Percentiles rank a stretch among this genome's conserved stretches.
These are phyloP conservation scores for Laticauda colubrina DNA, from an alignment of 2,113 vertebrate genomes.

Conservation along the genomic window DNA sequence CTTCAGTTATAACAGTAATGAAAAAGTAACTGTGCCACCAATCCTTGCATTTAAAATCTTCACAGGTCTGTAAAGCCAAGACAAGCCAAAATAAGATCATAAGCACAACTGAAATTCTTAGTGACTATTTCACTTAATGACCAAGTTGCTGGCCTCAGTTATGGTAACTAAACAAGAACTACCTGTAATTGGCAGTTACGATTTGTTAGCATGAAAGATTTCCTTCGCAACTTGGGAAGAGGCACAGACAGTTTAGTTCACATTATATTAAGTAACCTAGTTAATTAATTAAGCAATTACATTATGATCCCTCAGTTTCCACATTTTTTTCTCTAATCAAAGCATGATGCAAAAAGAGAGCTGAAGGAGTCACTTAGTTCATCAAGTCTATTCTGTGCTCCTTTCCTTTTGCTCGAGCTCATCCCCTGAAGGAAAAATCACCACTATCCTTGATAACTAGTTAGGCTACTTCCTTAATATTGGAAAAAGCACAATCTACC, in stretches of 20 bases:
- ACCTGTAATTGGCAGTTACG: background rate
- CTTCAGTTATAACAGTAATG: background rate
- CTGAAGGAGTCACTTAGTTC: background rate
- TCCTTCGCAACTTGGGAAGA: background rate
- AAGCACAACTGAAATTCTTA: background rate
- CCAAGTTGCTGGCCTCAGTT: background rate
- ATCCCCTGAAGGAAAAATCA: background rate
- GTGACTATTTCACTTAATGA: background rate
- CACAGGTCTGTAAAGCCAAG: background rate
- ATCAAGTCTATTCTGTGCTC: background rate
- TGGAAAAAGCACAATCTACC: background rate
- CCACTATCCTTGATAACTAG: background rate
- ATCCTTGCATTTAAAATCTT: too few species aligned
- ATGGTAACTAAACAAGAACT: background rate
- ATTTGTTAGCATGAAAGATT: background rate
- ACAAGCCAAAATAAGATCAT: background rate
- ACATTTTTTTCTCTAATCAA: background rate
- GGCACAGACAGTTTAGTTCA: background rate
- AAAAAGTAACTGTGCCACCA: background rate
- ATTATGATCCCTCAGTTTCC: background rate
- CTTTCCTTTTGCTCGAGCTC: background rate
- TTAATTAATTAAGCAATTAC: background rate
- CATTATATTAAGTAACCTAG: background rate
- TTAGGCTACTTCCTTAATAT: background rate
- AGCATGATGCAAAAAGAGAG: background rate